phyloP scores from a whole-genome alignment of 2,888 invertebrate species.

The Ennomos fuscantarius region DNA sequence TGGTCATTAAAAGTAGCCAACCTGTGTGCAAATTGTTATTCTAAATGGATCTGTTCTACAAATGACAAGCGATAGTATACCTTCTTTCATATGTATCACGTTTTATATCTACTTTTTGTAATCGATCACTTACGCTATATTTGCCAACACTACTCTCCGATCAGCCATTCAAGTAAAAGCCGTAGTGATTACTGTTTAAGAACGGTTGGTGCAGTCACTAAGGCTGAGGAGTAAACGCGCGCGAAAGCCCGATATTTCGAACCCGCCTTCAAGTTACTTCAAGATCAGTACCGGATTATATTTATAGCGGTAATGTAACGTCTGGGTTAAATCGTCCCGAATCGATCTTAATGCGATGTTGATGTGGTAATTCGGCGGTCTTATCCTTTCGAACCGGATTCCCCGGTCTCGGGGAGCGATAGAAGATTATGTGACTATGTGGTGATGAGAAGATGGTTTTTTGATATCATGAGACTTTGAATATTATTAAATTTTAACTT shows the following conservation, averaged over 20 bases:
- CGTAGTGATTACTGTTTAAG: too few relatives aligned
- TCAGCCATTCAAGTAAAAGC: too few relatives aligned
- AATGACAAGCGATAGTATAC: too few relatives aligned
- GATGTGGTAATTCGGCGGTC: slow-evolving; percentile 16
- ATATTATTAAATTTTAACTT: too few relatives aligned
- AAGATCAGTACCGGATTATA: slow-evolving; percentile 11
- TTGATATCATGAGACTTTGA: neutral
- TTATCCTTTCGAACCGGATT: slow-evolving; percentile 12
- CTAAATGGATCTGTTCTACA: too few relatives aligned
- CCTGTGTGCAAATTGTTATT: too few relatives aligned
- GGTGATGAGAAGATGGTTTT: neutral
- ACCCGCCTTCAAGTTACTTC: neutral
- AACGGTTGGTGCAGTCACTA: too few relatives aligned
- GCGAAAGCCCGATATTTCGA: slow-evolving; percentile 14
- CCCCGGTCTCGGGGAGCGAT: neutral
- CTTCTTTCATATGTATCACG: too few relatives aligned
- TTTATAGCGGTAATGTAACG: slow-evolving; percentile 21
- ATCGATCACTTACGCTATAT: too few relatives aligned
- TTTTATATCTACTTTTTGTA: too few relatives aligned
- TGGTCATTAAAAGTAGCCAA: too few relatives aligned
- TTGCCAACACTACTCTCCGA: too few relatives aligned
- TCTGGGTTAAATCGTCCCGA: slow-evolving; percentile 11
- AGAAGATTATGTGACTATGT: slow-evolving; percentile 6
- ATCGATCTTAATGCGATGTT: slow-evolving; percentile 24
- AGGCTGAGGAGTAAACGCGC: neutral